Conservation (phyloP, 2,113 vertebrate species). For the Axis porcinus region DNA sequence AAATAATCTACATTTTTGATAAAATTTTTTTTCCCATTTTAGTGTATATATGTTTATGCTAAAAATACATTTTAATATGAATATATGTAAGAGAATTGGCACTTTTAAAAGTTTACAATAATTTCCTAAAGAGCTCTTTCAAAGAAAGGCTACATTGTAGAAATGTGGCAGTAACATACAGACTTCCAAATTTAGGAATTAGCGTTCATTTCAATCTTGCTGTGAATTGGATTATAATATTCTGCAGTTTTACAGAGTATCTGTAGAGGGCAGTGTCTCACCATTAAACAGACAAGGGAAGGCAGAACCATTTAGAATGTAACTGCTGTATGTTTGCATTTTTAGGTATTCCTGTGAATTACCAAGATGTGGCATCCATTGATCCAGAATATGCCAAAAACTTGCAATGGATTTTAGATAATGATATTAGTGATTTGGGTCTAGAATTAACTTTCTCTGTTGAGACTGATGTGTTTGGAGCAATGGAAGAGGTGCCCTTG, state of each 20-base stretch:
- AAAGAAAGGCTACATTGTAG: constrained; percentile 31
- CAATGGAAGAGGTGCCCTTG: constrained; percentile 97
- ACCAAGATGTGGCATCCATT: constrained; percentile 98
- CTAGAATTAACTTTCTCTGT: constrained; percentile 97
- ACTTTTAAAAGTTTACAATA: background rate
- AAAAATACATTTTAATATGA: constrained; percentile 3
- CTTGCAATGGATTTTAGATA: constrained; percentile 99
- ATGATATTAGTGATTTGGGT: constrained; percentile 97
- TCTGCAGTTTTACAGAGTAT: constrained; percentile 71
- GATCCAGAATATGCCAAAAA: constrained; percentile 99
- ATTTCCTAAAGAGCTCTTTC: constrained; percentile 4
- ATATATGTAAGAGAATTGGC: constrained; percentile 16
- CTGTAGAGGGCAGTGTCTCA: constrained; percentile 85
- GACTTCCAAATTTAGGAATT: constrained; percentile 38
- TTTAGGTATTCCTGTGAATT: constrained; percentile 97
- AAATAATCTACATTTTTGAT: background rate
- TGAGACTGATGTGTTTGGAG: constrained; percentile 97
- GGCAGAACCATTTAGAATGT: background rate
- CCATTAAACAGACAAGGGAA: constrained; percentile 61
- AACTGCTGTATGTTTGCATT: constrained; percentile 51
- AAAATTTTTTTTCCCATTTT: background rate
- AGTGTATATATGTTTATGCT: background rate
- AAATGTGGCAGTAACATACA: background rate
- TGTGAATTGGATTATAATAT: constrained; percentile 23
- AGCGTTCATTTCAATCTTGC: background rate